These are phyloP conservation scores for Hydrochoerus hydrochaeris DNA, from an alignment of 2,113 vertebrate genomes.

Conservation along the genomic window DNA sequence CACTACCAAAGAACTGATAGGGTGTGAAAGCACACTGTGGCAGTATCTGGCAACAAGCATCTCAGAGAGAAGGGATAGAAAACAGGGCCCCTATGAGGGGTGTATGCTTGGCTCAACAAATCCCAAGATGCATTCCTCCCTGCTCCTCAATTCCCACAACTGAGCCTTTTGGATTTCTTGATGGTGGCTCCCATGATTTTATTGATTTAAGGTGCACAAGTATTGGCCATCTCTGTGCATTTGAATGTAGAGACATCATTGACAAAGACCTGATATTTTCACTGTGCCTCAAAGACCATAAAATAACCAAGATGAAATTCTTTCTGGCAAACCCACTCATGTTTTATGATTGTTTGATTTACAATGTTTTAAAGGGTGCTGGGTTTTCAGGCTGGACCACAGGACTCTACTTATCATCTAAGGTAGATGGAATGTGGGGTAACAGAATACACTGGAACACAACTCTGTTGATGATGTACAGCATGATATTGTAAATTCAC, in stretches of 20 bases:
- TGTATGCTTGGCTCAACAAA: neutral
- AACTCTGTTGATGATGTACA: neutral
- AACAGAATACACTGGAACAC: conserved; percentile 41
- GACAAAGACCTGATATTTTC: neutral
- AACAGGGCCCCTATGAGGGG: neutral
- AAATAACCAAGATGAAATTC: neutral
- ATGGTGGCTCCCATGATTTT: neutral
- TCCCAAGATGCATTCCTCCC: neutral
- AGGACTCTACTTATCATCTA: neutral
- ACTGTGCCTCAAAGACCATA: neutral
- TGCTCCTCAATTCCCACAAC: neutral
- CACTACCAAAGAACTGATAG: neutral
- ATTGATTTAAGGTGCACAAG: neutral
- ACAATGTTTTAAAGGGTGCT: neutral
- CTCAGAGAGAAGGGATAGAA: neutral
- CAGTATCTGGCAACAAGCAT: neutral
- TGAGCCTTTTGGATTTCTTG: neutral
- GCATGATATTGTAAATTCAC: neutral
- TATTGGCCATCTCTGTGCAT: neutral
- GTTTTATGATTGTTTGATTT: conserved; percentile 36
- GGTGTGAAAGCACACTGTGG: neutral
- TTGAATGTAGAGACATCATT: neutral
- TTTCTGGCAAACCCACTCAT: neutral
- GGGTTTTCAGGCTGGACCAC: conserved; percentile 41
- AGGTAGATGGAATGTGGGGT: neutral